Percentiles rank a stretch among this genome's conserved stretches.
Conservation (phyloP, 2,888 invertebrate species). For the Macaria liturata region DNA sequence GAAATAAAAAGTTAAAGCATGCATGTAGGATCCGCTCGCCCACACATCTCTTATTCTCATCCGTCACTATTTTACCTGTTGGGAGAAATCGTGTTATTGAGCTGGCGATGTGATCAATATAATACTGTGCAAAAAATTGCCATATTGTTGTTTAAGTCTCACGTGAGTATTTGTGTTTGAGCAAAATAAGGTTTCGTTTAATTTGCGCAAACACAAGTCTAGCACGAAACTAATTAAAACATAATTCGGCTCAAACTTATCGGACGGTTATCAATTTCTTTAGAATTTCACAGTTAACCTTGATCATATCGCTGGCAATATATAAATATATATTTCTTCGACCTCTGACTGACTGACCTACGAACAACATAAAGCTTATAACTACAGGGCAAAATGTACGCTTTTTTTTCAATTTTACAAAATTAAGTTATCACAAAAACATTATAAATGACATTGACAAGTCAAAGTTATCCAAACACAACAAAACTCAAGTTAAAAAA, state of each 20-base stretch:
- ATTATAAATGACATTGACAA: too few relatives aligned
- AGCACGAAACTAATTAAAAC: too few relatives aligned
- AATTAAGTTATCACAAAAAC: too few relatives aligned
- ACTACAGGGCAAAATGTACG: constrained; percentile 73
- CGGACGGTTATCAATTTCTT: too few relatives aligned
- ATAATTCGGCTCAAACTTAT: too few relatives aligned
- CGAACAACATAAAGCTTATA: constrained; percentile 77
- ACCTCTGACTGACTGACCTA: constrained; percentile 67
- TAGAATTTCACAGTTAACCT: constrained; percentile 2
- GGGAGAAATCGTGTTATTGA: constrained; percentile 56
- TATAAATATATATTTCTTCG: constrained; percentile 47
- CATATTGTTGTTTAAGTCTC: too few relatives aligned
- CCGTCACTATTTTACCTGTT: constrained; percentile 70
- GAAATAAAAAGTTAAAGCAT: constrained; percentile 62
- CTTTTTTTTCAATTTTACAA: constrained; percentile 30
- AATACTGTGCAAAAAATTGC: neutral
- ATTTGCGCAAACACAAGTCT: too few relatives aligned
- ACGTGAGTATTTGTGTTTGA: neutral
- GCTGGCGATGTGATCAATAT: constrained; percentile 50
- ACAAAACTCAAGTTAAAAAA: too few relatives aligned
- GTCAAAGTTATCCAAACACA: too few relatives aligned
- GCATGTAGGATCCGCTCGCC: constrained; percentile 79
- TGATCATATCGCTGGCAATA: constrained; percentile 43
- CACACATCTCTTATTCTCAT: constrained; percentile 71
- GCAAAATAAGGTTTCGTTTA: neutral